A percentile compares a stretch with the other conserved stretches of the same genome.
phyloP scores from a whole-genome alignment of 2,888 invertebrate species.

The Drosophila robusta region DNA sequence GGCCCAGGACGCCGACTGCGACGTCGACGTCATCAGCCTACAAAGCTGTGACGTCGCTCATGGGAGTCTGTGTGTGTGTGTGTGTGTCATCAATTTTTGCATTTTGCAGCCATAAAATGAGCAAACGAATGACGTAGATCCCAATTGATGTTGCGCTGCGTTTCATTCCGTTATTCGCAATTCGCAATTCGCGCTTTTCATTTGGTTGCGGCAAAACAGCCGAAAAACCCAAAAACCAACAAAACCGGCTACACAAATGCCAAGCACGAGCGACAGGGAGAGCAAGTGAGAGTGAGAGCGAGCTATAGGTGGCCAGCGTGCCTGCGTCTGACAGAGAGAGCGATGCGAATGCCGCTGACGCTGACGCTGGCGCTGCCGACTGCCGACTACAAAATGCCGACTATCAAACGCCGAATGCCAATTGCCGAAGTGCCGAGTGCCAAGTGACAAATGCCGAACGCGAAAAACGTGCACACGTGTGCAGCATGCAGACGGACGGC shows the following conservation, averaged over 20 bases:
- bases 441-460: conserved; percentile 27
- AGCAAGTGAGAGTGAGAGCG: conserved; percentile 1
- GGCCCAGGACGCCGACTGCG: conserved; percentile 18
- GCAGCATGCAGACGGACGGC: conserved; percentile 55
- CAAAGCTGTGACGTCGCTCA: conserved; percentile 51
- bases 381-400: conserved; percentile 7
- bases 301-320: conserved; percentile 1
- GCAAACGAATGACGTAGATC: conserved; percentile 60
- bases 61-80: conserved; percentile 14
- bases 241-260: conserved; percentile 48
- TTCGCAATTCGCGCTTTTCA: conserved; percentile 44
- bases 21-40: conserved; percentile 44
- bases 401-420: conserved; percentile 13
- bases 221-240: conserved; percentile 36
- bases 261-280: conserved; percentile 11
- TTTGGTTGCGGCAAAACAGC: conserved; percentile 56
- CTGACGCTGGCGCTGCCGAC: conserved; percentile 1
- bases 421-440: conserved; percentile 20
- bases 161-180: conserved; percentile 36
- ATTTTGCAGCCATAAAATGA: conserved; percentile 60
- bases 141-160: conserved; percentile 48
- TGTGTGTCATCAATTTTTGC: conserved; percentile 36
- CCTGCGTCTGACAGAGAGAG: conserved; percentile 11
- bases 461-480: conserved; percentile 66
- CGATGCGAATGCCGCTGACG: conserved; percentile 31